A percentile compares a stretch with the other conserved stretches of the same genome.
Evolutionary conservation across 2,113 vertebrate species (phyloP).

Genomic region (Pedionomus torquatus): DNA sequence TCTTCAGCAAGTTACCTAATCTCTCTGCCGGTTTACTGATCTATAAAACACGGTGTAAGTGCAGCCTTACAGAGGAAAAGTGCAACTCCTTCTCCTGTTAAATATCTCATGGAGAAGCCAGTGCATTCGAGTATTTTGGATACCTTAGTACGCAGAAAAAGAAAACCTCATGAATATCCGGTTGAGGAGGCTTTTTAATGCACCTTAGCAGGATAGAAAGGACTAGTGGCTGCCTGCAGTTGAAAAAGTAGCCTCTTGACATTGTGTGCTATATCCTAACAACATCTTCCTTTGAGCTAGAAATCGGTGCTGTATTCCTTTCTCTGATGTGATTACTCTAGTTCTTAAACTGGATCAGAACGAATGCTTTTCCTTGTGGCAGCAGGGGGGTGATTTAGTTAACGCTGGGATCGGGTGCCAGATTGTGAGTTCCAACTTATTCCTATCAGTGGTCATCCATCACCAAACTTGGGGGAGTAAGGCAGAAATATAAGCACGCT

Average conservation of each 20-base stretch:
- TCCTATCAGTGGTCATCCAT: slow-evolving; percentile 59
- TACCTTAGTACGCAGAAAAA: neutral
- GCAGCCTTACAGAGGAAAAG: neutral
- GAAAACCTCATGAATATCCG: neutral
- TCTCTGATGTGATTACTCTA: slow-evolving; percentile 11
- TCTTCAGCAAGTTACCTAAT: slow-evolving; percentile 8
- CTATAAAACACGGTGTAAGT: neutral
- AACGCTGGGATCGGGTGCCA: slow-evolving; percentile 18
- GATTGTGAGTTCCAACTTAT: slow-evolving; percentile 36
- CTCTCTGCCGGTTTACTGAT: neutral
- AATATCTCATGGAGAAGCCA: neutral
- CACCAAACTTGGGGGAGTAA: slow-evolving; percentile 42
- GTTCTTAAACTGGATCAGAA: slow-evolving; percentile 32
- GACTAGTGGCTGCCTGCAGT: neutral
- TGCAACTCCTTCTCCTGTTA: neutral
- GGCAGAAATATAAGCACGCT: slow-evolving; percentile 56
- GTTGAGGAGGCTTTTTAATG: neutral
- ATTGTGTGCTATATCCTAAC: neutral
- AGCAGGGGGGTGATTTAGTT: slow-evolving; percentile 36
- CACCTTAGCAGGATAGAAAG: neutral
- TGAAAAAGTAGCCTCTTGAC: neutral
- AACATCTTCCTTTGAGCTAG: neutral
- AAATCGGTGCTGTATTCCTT: neutral
- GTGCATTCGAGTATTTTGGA: neutral
- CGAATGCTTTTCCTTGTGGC: neutral